Percentiles rank a stretch among this genome's conserved stretches.
These are phyloP conservation scores for Chiloscyllium plagiosum DNA, from an alignment of 2,113 vertebrate genomes.

Conservation along the genomic window DNA sequence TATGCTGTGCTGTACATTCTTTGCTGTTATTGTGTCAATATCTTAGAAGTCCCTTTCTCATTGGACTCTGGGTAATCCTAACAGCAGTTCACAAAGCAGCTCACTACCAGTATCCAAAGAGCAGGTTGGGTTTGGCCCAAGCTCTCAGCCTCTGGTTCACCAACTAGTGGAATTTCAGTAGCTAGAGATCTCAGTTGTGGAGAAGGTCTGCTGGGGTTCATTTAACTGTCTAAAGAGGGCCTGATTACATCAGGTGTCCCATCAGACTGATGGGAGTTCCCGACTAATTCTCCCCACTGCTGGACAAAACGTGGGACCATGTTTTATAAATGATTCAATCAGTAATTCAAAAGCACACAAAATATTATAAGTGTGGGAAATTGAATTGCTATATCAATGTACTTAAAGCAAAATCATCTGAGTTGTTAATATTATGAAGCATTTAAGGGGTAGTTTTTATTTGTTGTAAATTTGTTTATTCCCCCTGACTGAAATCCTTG, in stretches of 20 bases:
- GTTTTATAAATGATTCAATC: neutral
- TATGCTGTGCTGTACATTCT: too few species aligned
- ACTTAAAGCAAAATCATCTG: neutral
- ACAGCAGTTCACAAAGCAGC: too few species aligned
- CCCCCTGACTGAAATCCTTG: slow-evolving; percentile 37
- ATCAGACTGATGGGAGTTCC: neutral
- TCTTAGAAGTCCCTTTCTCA: too few species aligned
- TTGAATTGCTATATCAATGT: neutral
- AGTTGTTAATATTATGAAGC: neutral
- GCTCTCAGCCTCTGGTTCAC: neutral
- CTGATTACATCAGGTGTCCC: neutral
- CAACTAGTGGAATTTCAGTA: too few species aligned
- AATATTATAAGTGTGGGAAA: neutral
- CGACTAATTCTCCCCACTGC: neutral
- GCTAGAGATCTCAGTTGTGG: too few species aligned
- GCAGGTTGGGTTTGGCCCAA: neutral
- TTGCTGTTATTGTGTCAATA: too few species aligned
- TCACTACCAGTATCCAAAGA: too few species aligned
- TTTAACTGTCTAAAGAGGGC: neutral
- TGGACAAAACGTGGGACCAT: neutral
- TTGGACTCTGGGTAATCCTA: too few species aligned
- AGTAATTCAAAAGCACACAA: neutral
- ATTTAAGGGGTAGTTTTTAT: neutral
- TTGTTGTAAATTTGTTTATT: slow-evolving; percentile 21
- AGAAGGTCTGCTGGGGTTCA: too few species aligned